These are phyloP conservation scores for Dicyrtoma fusca DNA, from an alignment of 2,888 invertebrate species.

Conservation along the genomic window DNA sequence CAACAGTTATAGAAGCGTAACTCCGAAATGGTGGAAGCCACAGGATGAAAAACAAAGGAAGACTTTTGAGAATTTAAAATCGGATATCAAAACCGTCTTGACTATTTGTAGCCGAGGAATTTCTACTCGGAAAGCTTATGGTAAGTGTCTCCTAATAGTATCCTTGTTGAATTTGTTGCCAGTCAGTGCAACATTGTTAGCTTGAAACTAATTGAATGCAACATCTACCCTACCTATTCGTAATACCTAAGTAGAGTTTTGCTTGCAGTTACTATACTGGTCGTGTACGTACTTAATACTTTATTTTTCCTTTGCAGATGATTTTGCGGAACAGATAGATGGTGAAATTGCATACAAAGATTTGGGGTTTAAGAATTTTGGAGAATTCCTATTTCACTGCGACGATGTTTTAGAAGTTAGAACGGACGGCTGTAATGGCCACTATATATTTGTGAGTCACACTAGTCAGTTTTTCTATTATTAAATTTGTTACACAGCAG, in stretches of 20 bases:
- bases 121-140: neutral
- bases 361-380: conserved; percentile 24
- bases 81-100: conserved; percentile 25
- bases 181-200: no score
- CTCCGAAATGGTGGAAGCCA: conserved; percentile 26
- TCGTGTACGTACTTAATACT: neutral
- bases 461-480: no score
- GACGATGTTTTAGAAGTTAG: conserved; percentile 24
- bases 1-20: neutral
- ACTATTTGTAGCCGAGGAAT: conserved; percentile 15
- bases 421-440: neutral
- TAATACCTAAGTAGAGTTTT: neutral
- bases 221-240: neutral
- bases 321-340: conserved; percentile 24
- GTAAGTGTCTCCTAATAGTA: no score
- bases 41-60: conserved; percentile 16
- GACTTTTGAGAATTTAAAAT: conserved; percentile 10
- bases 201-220: neutral
- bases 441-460: conserved; percentile 28
- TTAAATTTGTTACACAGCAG: neutral
- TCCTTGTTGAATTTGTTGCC: no score
- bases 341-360: conserved; percentile 12
- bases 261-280: neutral
- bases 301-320: conserved; percentile 12
- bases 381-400: conserved; percentile 31